Evolutionary conservation across 1,140 invertebrate species (phyloP), one percentile per base, ranked within the genome.

Genomic region (Alviniconcha marisindica): DNA sequence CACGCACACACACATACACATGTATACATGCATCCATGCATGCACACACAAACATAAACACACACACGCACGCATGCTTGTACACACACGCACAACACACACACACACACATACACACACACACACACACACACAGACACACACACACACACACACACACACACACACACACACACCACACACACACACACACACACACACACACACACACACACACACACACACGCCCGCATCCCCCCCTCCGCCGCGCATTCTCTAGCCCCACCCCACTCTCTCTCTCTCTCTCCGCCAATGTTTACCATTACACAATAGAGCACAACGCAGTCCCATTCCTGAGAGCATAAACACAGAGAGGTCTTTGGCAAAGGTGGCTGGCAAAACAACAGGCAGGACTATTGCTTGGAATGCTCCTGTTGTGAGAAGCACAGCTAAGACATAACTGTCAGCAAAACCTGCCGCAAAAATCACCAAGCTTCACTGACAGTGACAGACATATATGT

Each of bases 91-190:
- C 44, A 48, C 44, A 48, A 60, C 44, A 48, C 44, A 48, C 44
- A 48, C 18, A 66, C 28, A 33, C 63, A 66, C 28, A 33, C 63
- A 66, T 28, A 66, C 63, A 66, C 31, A 66, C 63, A 66, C 31
- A 66, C 63, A 66, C 31, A 66, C 63, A 33, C 63, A 66, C 63
- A 66, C 63, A 66, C 63, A 66, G n/a, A 66, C 63, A 66, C 63
- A 15, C 63, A 66, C 63, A 66, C 31, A 66, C 63, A 33, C 63
- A 66, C 15, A 66, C 63, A 66, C 63, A 33, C 63, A 33, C 63
- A 33, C n/a, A 33, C 63, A 33, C n/a, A 33, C 63, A 33, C n/a
- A 33, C 63, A 33, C n/a, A 33, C 63, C n/a, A 33, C 63, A 33
- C n/a, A 33, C 63, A 33, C n/a, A 33, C 63, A 66, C n/a, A 66